Evolutionary conservation across 2,797 vertebrate species (phyloP), one percentile per base, ranked within the genome.

Genomic region (Chaenodraco wilsoni): DNA sequence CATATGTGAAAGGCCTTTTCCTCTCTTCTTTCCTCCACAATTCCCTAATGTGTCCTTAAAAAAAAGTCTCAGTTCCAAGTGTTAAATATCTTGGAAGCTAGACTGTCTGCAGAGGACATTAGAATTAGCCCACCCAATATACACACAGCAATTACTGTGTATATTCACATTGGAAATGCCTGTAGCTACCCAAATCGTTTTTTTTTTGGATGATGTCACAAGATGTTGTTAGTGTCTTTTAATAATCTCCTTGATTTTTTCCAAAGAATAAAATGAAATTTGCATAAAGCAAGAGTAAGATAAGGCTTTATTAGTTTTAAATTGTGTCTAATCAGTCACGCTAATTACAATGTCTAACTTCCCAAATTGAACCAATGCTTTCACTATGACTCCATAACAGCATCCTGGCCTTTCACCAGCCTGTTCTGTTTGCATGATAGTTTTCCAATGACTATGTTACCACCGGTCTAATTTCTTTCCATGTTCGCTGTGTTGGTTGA

Each of bases 401-500:
- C 63, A 71, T 31, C 10, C 8, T 65, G 49, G 63, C 59, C 23
- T 50, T 64, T 74, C 66, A 52, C 59, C 23, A 78, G 50, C 64
- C 14, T 66, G 61, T 21, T 79, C 59, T 60, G 11, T 76, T 72
- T 75, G 41, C 27, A 21, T 13, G 3, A 14, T 57, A 69, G 49
- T 51, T 79, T 65, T 80, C 49, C n/a, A 4, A 45, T 57, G 63
- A 81, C 50, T 72, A 37, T 61, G 44, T 82, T 88, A 68, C 72
- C 66, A 81, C 54, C 51, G 33, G 1, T 46, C n/a, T 55, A 21
- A 16, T 62, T 69, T 67, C 59, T 83, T 79, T 74, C 40, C 52
- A 55, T 78, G 65, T 79, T 85, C 72, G 50, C 80, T 57, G 40
- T 74, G 67, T 78, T 78, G 74, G 69, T 76, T 88, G 84, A 89